Percentiles rank a stretch among this genome's conserved stretches.
Conservation (phyloP, 2,888 invertebrate species). For the Allacma fusca region DNA sequence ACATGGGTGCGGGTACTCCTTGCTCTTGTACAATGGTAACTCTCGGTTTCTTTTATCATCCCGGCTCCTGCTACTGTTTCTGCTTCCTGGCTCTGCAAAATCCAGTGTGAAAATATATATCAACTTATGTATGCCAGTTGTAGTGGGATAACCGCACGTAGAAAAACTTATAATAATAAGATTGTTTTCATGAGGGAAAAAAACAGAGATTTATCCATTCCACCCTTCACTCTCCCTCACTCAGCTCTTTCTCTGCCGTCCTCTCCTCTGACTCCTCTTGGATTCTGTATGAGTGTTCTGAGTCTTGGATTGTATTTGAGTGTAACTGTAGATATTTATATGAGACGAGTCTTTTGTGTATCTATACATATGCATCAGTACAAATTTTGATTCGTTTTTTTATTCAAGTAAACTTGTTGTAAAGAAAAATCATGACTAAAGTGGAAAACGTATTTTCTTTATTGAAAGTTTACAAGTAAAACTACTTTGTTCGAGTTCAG, state of each 20-base stretch:
- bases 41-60: background rate
- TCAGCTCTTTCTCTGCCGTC: background rate
- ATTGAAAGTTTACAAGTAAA: conserved; percentile 22
- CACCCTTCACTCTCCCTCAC: no score
- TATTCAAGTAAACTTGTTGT: conserved; percentile 8
- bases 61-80: no score
- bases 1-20: no score
- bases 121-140: background rate
- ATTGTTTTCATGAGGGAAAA: conserved; percentile 4
- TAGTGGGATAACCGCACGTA: conserved; percentile 11
- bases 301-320: no score
- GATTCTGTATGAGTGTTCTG: no score
- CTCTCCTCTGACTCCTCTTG: no score
- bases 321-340: no score
- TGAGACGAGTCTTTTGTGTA: no score
- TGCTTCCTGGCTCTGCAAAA: conserved; percentile 4
- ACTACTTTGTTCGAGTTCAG: conserved; percentile 24
- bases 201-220: conserved; percentile 10
- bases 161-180: conserved; percentile 22
- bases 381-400: background rate
- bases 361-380: background rate
- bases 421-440: conserved; percentile 22
- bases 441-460: conserved; percentile 24
- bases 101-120: background rate
- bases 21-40: no score